A percentile compares a stretch with the other conserved stretches of the same genome.
Evolutionary conservation across 2,888 invertebrate species (phyloP).

Genomic region (Ganaspis brasiliensis): DNA sequence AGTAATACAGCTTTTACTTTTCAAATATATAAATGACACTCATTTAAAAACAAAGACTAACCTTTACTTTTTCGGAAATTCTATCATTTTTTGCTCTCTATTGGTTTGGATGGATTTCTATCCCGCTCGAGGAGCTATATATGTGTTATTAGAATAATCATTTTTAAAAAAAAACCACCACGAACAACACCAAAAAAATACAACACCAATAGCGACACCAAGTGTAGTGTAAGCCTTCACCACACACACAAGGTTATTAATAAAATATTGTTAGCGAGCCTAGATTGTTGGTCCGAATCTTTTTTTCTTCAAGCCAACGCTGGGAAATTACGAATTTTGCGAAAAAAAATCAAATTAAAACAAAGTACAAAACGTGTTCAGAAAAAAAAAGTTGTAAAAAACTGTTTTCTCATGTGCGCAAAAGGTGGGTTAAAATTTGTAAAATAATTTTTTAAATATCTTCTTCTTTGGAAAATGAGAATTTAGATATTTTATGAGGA

Average conservation of each 20-base stretch:
- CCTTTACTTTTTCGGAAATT: conserved; percentile 11
- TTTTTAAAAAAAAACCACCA: conserved; percentile 69
- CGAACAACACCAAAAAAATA: conserved; percentile 78
- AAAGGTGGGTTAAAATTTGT: no score
- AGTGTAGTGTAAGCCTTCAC: conserved; percentile 79
- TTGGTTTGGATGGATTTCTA: conserved; percentile 44
- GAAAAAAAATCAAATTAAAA: conserved; percentile 32
- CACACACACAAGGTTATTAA: conserved; percentile 79
- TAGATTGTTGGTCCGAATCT: conserved; percentile 53
- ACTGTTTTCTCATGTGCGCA: no score
- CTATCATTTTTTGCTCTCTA: conserved; percentile 10
- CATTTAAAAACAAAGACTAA: conserved; percentile 38
- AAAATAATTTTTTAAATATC: no score
- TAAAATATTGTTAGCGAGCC: conserved; percentile 63
- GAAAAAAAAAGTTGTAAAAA: no score
- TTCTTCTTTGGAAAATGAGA: no score
- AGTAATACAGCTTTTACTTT: conserved; percentile 17
- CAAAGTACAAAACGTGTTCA: no score
- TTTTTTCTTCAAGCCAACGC: no score
- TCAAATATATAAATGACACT: conserved; percentile 16
- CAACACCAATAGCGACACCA: conserved; percentile 80
- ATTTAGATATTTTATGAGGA: no score
- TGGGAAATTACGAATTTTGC: neutral
- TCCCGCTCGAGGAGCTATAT: conserved; percentile 66
- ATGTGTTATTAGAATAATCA: conserved; percentile 70